Base-by-base conservation (phyloP, 2,888 invertebrate genomes). In the Heliconius cydno region DNA sequence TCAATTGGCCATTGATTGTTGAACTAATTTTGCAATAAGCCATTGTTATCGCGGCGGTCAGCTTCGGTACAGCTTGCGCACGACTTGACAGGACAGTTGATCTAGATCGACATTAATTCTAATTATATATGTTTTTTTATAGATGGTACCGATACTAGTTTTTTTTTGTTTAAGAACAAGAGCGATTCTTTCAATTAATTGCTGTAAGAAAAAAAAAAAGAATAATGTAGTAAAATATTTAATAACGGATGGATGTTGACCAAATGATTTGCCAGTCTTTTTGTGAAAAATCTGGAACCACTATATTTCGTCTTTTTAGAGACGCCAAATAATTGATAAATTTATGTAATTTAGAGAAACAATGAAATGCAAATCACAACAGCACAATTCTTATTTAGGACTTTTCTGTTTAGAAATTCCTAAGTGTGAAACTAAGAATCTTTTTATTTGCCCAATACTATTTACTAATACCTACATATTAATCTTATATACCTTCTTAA, bases 21-120 rank as follows among this genome's bases (percentile, higher is more conserved):
- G 57, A 74, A 75, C 79, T 80, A 74, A 77, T 80, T 78, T 80
- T 46, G 80, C 79, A 80, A 76, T 77, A 79, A 77, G 57, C 72
- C 75, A 83, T 76, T 82, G 81, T 83, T 82, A 60, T 4, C 81
- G 72, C 70, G 71, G 79, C 81, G 78, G 66, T 80, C 82, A 46
- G 70, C 78, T 76, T 67, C 77, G 71, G 76, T 81, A 70, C 67
- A 68, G 52, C 81, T 78, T 52, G 63, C 80, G 78, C 82, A 73
- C 73, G 73, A 73, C 60, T 73, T 73, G 60, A 73, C 73, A 73
- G 60, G 4, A n/a, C 73, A 60, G n/a, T 60, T 30, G 60, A 73
- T 73, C n/a, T 38, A 60, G 57, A 73, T 79, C 73, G 74, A 79
- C 67, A 63, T 67, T 57, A 38, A 67, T 71, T 60, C n/a, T n/a